These are phyloP conservation scores for Galago senegalensis DNA, from an alignment of 2,797 vertebrate genomes.

Conservation along the genomic window DNA sequence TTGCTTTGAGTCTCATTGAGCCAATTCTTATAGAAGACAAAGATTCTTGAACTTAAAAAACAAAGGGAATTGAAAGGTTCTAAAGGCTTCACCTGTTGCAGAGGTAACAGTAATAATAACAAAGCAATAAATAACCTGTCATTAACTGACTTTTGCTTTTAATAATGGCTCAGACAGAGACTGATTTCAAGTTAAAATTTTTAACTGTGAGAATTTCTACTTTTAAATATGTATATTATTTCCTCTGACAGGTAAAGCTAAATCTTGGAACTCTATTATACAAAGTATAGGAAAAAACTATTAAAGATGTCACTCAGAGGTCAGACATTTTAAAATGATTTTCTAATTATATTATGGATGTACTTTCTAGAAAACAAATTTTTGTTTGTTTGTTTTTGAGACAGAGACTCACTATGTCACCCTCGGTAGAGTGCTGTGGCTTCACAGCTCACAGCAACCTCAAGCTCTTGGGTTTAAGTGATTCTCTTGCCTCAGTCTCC, in stretches of 20 bases:
- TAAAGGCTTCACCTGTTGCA: neutral
- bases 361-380: neutral
- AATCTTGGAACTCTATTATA: neutral
- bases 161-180: slow-evolving; percentile 10
- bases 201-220: slow-evolving; percentile 37
- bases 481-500: no score
- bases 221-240: slow-evolving; percentile 30
- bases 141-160: slow-evolving; percentile 38
- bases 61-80: neutral
- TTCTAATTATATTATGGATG: neutral
- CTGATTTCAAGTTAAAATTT: slow-evolving; percentile 19
- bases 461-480: no score
- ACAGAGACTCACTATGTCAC: no score
- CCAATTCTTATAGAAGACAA: neutral
- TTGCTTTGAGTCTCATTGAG: slow-evolving; percentile 24
- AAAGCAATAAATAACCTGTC: slow-evolving; percentile 6
- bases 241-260: neutral
- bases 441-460: no score
- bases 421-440: no score
- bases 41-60: slow-evolving; percentile 27
- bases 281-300: neutral
- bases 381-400: no score
- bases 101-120: neutral
- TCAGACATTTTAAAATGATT: slow-evolving; percentile 29
- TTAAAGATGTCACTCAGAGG: neutral